phyloP scores from a whole-genome alignment of 2,797 vertebrate species.

The Enteromius mattozi region DNA sequence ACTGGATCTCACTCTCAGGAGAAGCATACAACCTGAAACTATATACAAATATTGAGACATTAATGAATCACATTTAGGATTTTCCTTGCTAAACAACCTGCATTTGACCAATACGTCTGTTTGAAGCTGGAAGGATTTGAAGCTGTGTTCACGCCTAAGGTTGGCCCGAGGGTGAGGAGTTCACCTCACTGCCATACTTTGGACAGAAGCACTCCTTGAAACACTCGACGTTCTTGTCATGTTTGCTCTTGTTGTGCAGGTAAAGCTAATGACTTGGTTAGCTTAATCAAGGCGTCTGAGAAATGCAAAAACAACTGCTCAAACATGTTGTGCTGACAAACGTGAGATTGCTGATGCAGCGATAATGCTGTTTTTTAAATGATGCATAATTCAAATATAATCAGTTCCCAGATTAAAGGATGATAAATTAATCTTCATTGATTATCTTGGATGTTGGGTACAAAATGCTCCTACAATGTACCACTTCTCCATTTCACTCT shows the following conservation, averaged over 20 bases:
- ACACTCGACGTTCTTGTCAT: background rate
- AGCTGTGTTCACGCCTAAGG: background rate
- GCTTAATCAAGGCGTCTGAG: background rate
- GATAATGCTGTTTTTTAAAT: background rate
- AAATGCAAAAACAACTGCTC: constrained; percentile 6
- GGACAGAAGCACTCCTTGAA: background rate
- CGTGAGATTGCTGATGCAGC: background rate
- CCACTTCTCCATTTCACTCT: background rate
- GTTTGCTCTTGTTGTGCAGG: constrained; percentile 31
- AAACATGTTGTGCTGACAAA: constrained; percentile 14
- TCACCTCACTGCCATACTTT: background rate
- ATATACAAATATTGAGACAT: background rate
- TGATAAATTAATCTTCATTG: background rate
- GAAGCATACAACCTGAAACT: background rate
- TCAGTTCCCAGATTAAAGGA: background rate
- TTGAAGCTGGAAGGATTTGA: background rate
- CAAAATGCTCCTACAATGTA: background rate
- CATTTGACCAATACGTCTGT: background rate
- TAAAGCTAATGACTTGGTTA: constrained; percentile 20
- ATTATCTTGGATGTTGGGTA: background rate
- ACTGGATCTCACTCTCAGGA: background rate
- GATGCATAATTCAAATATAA: background rate
- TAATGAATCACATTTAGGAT: background rate
- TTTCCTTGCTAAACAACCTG: background rate
- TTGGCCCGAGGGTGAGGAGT: constrained; percentile 31